A percentile compares a stretch with the other conserved stretches of the same genome.
These are phyloP conservation scores for Germaria angustata DNA, from an alignment of 2,888 invertebrate genomes.

Conservation along the genomic window DNA sequence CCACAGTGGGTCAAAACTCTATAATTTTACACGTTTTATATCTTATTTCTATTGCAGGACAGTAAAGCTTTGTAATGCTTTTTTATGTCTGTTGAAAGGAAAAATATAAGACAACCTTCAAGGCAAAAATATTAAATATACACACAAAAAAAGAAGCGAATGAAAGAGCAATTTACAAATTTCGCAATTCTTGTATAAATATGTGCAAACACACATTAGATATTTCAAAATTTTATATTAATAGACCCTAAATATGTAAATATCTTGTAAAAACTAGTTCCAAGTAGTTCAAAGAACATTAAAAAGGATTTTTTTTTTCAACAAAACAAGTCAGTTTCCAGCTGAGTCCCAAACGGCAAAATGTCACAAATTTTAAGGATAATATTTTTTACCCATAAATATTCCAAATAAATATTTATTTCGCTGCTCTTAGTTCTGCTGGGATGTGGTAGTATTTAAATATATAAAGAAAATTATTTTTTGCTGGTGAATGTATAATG, in stretches of 20 bases:
- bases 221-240: conserved; percentile 4
- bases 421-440: not conserved
- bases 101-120: not conserved
- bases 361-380: too few relatives aligned
- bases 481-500: conserved; percentile 6
- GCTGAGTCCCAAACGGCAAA: too few relatives aligned
- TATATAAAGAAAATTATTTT: not conserved
- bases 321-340: too few relatives aligned
- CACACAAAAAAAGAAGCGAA: not conserved
- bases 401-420: not conserved
- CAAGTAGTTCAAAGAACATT: not conserved
- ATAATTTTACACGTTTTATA: not conserved
- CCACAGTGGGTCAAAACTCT: too few relatives aligned
- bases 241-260: not conserved
- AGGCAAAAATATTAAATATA: conserved; percentile 9
- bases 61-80: not conserved
- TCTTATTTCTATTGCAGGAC: conserved; percentile 4
- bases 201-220: not conserved
- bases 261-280: not conserved
- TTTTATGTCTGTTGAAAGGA: not conserved
- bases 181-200: conserved; percentile 13
- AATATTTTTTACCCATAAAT: not conserved
- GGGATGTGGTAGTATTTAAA: not conserved
- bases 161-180: conserved; percentile 16
- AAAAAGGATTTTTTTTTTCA: too few relatives aligned